A percentile compares a stretch with the other conserved stretches of the same genome.
Evolutionary conservation across 35 echinoderm and acorn worm species (phyloP).

Genomic region (Eucidaris tribuloides): DNA sequence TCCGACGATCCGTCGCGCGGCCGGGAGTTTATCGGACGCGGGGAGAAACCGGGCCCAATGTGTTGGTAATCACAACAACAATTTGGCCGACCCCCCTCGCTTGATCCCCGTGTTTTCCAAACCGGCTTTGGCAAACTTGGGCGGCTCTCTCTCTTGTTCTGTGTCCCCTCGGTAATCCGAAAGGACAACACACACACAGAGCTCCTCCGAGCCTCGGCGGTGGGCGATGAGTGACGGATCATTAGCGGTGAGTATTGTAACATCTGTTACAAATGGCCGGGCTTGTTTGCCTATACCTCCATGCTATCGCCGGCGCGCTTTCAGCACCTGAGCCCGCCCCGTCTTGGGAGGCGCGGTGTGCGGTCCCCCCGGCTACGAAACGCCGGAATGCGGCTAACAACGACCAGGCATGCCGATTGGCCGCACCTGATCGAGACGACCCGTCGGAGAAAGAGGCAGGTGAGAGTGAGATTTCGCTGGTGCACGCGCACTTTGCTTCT

Average conservation of each 20-base stretch:
- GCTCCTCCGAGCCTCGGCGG: too few species aligned
- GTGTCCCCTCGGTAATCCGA: too few species aligned
- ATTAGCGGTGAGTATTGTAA: slow-evolving; percentile 65
- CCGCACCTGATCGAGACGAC: background rate
- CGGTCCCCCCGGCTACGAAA: slow-evolving; percentile 1
- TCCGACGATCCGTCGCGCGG: background rate
- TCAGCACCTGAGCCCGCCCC: slow-evolving; percentile 35
- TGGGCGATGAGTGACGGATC: slow-evolving; percentile 52
- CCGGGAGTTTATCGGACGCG: background rate
- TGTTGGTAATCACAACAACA: slow-evolving; percentile 28
- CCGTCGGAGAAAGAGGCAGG: background rate
- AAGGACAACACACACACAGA: too few species aligned
- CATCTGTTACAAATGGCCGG: slow-evolving; percentile 92
- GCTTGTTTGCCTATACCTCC: slow-evolving; percentile 80
- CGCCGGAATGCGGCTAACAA: slow-evolving; percentile 31
- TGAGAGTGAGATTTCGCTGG: too few species aligned
- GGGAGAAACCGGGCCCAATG: background rate
- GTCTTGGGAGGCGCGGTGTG: slow-evolving; percentile 8
- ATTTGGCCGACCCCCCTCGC: slow-evolving; percentile 16
- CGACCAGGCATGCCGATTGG: slow-evolving; percentile 19
- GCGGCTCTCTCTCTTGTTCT: background rate
- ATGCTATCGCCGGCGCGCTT: slow-evolving; percentile 25
- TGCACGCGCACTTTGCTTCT: too few species aligned
- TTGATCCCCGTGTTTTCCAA: slow-evolving; percentile 28
- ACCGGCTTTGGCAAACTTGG: slow-evolving; percentile 4